Evolutionary conservation across 2,113 vertebrate species (phyloP).

Genomic region (Picathartes gymnocephalus): DNA sequence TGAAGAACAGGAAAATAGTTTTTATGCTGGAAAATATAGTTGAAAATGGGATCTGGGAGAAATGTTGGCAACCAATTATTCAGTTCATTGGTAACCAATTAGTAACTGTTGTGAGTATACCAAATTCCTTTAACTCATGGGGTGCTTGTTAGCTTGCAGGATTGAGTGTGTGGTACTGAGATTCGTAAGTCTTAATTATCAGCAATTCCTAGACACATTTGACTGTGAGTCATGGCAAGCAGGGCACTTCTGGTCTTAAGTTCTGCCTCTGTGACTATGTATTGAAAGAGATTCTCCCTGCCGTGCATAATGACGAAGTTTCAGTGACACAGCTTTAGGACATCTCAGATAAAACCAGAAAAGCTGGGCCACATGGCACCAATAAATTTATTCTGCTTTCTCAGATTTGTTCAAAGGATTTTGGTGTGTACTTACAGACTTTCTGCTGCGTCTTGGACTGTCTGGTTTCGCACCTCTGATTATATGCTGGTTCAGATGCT

Average conservation of each 20-base stretch:
- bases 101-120: not conserved
- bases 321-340: not conserved
- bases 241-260: not conserved
- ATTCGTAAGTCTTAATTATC: not conserved
- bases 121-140: not conserved
- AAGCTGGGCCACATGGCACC: not conserved
- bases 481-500: not conserved
- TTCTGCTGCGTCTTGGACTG: not conserved
- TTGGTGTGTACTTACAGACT: not conserved
- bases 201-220: not conserved
- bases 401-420: not conserved
- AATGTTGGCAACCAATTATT: conserved; percentile 1
- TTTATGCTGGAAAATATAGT: not conserved
- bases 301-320: not conserved
- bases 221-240: not conserved
- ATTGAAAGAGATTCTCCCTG: not conserved
- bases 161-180: not conserved
- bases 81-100: not conserved
- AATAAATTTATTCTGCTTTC: not conserved
- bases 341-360: not conserved
- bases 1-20: not conserved
- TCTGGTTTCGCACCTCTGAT: not conserved
- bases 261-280: not conserved
- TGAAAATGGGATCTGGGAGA: not conserved
- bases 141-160: not conserved